Evolutionary conservation across 1,140 invertebrate genomes (phyloP).

Genomic region (Zaprionus inermis): DNA sequence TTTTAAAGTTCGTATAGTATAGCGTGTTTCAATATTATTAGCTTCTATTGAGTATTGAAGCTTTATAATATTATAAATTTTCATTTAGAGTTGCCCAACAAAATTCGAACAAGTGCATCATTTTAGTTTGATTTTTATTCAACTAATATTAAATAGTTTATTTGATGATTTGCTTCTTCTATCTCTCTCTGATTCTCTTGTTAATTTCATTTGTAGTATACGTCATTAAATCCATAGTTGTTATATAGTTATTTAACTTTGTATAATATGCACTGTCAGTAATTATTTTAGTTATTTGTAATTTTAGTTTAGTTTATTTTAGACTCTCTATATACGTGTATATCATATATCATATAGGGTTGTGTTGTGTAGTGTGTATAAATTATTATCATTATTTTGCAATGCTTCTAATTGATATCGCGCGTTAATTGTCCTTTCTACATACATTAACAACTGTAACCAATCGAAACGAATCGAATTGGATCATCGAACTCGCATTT

Average conservation of each 20-base stretch:
- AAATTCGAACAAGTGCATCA: background rate
- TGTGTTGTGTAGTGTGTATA: conserved; percentile 34
- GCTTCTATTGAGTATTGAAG: too few relatives aligned
- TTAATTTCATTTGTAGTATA: conserved; percentile 58
- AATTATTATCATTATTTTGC: conserved; percentile 48
- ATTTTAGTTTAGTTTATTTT: conserved; percentile 43
- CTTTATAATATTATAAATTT: too few relatives aligned
- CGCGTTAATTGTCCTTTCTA: conserved; percentile 1
- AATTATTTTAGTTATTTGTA: conserved; percentile 41
- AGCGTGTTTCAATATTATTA: background rate
- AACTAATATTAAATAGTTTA: conserved; percentile 77
- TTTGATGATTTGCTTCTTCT: conserved; percentile 57
- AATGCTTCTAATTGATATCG: conserved; percentile 47
- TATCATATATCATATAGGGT: conserved; percentile 35
- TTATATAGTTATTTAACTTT: conserved; percentile 45
- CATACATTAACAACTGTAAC: conserved; percentile 23
- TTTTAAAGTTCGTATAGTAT: background rate
- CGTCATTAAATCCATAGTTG: conserved; percentile 37
- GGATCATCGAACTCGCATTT: conserved; percentile 27
- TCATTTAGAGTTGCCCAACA: too few relatives aligned
- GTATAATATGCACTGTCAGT: conserved; percentile 54
- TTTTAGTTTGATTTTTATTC: conserved; percentile 39
- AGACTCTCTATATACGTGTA: conserved; percentile 29
- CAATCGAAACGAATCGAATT: conserved; percentile 9
- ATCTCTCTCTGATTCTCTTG: background rate